phyloP scores from a whole-genome alignment of 2,888 invertebrate species.

The Sphinx pinastri region DNA sequence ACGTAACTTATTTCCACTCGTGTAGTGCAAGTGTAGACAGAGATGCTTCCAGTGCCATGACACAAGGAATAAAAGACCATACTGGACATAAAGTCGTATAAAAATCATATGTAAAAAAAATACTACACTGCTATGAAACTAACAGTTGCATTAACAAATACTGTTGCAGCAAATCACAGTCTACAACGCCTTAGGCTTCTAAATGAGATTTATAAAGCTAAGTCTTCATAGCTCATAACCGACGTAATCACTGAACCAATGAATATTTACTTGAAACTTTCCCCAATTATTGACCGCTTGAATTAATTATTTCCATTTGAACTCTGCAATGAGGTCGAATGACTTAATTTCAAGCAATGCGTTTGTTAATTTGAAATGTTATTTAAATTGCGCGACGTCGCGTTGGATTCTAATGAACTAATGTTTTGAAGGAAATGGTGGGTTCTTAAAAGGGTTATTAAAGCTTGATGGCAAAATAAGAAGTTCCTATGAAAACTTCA shows the following conservation, averaged over 20 bases:
- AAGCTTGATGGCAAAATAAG: background rate
- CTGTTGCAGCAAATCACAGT: too few relatives aligned
- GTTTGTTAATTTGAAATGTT: slow-evolving; percentile 20
- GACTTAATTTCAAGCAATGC: slow-evolving; percentile 5
- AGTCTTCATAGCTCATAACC: too few relatives aligned
- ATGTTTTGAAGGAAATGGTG: background rate
- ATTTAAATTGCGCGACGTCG: slow-evolving; percentile 16
- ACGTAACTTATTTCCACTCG: background rate
- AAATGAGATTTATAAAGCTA: too few relatives aligned
- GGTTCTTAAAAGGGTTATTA: slow-evolving; percentile 2
- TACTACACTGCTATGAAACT: too few relatives aligned
- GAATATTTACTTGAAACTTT: slow-evolving; percentile 16
- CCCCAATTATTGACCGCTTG: slow-evolving; percentile 6
- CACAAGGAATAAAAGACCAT: too few relatives aligned
- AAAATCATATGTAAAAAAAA: too few relatives aligned
- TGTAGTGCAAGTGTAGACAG: background rate
- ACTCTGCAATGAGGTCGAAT: background rate
- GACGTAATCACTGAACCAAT: background rate
- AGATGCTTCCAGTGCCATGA: background rate
- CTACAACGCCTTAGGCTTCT: too few relatives aligned
- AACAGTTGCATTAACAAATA: too few relatives aligned
- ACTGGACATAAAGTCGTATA: too few relatives aligned
- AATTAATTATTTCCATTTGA: slow-evolving; percentile 2
- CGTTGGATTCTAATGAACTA: slow-evolving; percentile 1
- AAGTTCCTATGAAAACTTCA: background rate